Percentiles rank a stretch among this genome's conserved stretches.
These are phyloP conservation scores for Trogon melanurus DNA, from an alignment of 2,113 vertebrate genomes.

Conservation along the genomic window DNA sequence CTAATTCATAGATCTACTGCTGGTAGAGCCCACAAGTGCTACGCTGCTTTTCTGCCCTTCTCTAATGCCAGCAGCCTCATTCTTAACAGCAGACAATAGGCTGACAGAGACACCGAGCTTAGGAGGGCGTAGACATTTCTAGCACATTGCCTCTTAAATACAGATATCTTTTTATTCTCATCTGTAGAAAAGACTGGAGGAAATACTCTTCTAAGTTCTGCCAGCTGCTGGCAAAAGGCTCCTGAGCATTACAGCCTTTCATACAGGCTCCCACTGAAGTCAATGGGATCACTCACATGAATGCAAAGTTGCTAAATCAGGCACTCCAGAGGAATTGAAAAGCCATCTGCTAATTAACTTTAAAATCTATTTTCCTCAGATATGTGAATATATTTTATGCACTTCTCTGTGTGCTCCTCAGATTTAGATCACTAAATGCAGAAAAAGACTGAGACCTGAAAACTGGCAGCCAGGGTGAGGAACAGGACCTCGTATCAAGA, in stretches of 20 bases:
- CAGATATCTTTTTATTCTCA: constrained; percentile 9
- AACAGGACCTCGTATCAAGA: background rate
- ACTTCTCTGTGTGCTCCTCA: background rate
- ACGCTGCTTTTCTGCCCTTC: background rate
- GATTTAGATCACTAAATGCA: background rate
- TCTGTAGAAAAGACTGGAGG: background rate
- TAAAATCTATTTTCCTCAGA: constrained; percentile 37
- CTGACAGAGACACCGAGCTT: background rate
- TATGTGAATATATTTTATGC: background rate
- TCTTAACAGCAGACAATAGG: constrained; percentile 30
- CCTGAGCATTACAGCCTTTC: background rate
- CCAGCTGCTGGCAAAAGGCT: constrained; percentile 21
- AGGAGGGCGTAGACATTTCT: background rate
- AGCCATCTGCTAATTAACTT: constrained; percentile 51
- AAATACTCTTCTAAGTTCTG: constrained; percentile 38
- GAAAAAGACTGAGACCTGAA: background rate
- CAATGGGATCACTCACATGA: constrained; percentile 11
- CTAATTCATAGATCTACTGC: constrained; percentile 24
- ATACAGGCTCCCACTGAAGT: constrained; percentile 5
- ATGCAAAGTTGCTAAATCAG: constrained; percentile 28
- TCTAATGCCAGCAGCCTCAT: constrained; percentile 11
- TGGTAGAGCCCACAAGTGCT: background rate
- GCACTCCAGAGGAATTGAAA: constrained; percentile 21
- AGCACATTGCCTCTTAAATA: background rate
- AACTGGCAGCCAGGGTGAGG: background rate